Percentiles rank a stretch among this genome's conserved stretches.
Conservation (phyloP, 2,113 vertebrate genomes). For the Bos indicus region DNA sequence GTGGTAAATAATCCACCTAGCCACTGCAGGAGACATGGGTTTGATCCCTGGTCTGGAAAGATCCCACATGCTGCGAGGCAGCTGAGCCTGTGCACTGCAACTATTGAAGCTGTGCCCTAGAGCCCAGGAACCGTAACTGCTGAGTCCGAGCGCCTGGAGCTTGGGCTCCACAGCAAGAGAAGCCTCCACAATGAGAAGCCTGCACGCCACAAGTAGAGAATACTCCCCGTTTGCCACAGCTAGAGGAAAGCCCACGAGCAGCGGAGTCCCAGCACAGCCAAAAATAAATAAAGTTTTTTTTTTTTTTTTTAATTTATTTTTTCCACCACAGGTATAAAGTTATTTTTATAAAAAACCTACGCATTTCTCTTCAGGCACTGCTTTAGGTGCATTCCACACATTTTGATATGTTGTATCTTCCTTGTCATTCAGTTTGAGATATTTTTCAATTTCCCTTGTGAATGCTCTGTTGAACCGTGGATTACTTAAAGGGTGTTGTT, state of each 20-base stretch:
- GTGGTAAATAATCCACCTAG: background rate
- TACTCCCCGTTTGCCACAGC: background rate
- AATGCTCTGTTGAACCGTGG: background rate
- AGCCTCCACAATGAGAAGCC: background rate
- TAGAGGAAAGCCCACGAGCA: background rate
- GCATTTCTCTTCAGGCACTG: background rate
- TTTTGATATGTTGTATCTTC: background rate
- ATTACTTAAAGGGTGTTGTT: background rate
- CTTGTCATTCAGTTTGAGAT: background rate
- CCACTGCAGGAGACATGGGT: background rate
- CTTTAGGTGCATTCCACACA: background rate
- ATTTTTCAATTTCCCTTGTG: background rate
- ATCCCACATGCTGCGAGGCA: accelerated
- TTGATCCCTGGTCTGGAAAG: background rate
- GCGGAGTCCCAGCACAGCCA: background rate
- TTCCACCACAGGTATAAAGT: too few relatives aligned
- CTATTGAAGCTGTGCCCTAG: background rate
- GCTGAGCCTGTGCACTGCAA: background rate
- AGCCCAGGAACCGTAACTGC: background rate
- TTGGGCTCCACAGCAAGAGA: background rate
- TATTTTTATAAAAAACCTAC: background rate
- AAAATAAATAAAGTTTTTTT: background rate
- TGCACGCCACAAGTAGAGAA: background rate
- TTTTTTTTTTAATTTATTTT: too few relatives aligned
- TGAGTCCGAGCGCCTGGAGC: background rate